Conservation (phyloP, 2,113 vertebrate species). For the Crotalus horridus region DNA sequence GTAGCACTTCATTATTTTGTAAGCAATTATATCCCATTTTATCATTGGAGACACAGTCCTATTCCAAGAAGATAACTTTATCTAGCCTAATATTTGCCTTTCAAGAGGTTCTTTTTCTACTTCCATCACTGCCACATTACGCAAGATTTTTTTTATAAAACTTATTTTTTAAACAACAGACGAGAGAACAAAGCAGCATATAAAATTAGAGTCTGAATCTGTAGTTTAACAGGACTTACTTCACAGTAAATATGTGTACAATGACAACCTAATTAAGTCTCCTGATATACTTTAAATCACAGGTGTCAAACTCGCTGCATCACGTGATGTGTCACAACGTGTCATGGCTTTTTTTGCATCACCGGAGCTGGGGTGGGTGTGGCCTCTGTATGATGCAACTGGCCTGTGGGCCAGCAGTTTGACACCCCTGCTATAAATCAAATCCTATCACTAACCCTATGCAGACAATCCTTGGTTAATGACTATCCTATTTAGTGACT, state of each 20-base stretch:
- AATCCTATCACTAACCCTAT: background rate
- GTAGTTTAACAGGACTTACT: background rate
- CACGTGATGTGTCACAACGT: too few relatives aligned
- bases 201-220: background rate
- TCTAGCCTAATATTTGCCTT: constrained; percentile 41
- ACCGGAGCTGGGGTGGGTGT: too few relatives aligned
- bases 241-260: background rate
- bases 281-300: background rate
- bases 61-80: constrained; percentile 48
- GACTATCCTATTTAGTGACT: background rate
- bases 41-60: constrained; percentile 39
- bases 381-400: too few relatives aligned
- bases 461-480: background rate
- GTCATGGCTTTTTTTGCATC: too few relatives aligned
- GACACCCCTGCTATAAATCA: too few relatives aligned
- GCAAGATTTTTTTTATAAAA: background rate
- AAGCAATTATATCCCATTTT: constrained; percentile 59
- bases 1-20: constrained; percentile 59
- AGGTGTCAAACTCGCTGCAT: too few relatives aligned
- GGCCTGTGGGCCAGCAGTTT: too few relatives aligned
- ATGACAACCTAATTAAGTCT: background rate
- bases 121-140: background rate
- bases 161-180: background rate
- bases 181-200: background rate
- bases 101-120: constrained; percentile 33